Evolutionary conservation across 1,140 invertebrate genomes (phyloP).

Genomic region (Archegozetes longisetosus): DNA sequence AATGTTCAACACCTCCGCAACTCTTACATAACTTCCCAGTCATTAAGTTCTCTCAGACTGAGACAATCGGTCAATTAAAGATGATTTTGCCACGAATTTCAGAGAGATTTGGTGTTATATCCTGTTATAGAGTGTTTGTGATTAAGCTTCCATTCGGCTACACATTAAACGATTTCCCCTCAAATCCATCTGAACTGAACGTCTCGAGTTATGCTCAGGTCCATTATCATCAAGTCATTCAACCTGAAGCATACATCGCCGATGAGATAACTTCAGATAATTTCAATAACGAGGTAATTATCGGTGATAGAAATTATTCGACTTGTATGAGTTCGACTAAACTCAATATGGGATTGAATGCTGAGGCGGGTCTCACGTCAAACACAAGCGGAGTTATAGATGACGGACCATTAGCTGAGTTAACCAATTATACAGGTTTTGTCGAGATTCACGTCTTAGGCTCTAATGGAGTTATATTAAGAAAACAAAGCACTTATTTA

Average conservation of each 20-base stretch:
- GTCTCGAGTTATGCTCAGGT: constrained; percentile 20
- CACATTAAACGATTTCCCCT: background rate
- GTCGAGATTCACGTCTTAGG: constrained; percentile 21
- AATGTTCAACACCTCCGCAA: constrained; percentile 17
- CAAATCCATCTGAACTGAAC: background rate
- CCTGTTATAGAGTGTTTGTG: constrained; percentile 20
- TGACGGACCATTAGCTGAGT: constrained; percentile 20
- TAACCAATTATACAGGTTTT: constrained; percentile 24
- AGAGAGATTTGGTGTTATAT: constrained; percentile 63
- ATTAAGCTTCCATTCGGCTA: constrained; percentile 14
- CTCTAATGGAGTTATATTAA: constrained; percentile 19
- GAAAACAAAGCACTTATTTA: constrained; percentile 20
- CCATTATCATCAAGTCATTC: constrained; percentile 1
- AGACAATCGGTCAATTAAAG: constrained; percentile 7
- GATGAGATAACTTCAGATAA: constrained; percentile 19
- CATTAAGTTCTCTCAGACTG: background rate
- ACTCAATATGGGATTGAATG: background rate
- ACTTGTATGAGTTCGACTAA: background rate
- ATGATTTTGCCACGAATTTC: constrained; percentile 46
- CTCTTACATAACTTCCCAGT: constrained; percentile 16
- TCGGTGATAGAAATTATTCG: constrained; percentile 12
- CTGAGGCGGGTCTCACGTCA: constrained; percentile 19
- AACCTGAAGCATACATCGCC: constrained; percentile 22
- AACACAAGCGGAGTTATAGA: constrained; percentile 36
- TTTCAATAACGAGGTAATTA: constrained; percentile 14